phyloP scores from a whole-genome alignment of 2,888 invertebrate genomes.

The Prosapia bicincta region DNA sequence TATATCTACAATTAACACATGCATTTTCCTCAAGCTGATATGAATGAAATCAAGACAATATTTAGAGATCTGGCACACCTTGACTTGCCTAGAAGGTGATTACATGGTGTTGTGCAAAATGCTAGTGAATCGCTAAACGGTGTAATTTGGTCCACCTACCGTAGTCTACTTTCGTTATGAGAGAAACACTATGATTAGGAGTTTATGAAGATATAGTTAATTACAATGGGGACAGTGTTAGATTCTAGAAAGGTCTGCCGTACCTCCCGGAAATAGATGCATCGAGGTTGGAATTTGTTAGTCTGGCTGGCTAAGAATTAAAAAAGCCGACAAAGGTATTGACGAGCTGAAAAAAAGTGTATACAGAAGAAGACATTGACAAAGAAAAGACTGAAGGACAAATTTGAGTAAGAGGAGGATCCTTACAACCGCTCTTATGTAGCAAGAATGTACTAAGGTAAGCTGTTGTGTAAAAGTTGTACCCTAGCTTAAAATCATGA shows the following conservation, averaged over 20 bases:
- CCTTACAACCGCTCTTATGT: not conserved
- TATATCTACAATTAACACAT: not conserved
- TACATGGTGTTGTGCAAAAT: constrained; percentile 7
- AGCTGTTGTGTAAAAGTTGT: too few relatives aligned
- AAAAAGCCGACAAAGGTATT: too few relatives aligned
- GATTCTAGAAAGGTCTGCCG: not conserved
- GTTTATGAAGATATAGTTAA: not conserved
- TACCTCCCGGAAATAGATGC: too few relatives aligned
- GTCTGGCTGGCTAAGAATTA: too few relatives aligned
- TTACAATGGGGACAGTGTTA: not conserved
- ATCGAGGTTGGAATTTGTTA: too few relatives aligned
- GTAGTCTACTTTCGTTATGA: constrained; percentile 1
- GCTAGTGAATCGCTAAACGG: constrained; percentile 5
- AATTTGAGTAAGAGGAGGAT: not conserved
- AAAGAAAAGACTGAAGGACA: not conserved
- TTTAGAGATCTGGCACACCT: not conserved
- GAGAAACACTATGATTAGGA: not conserved
- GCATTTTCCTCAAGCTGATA: not conserved
- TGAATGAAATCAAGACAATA: not conserved
- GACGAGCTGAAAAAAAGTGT: not conserved
- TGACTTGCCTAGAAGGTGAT: not conserved
- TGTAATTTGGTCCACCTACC: constrained; percentile 10
- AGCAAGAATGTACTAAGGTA: too few relatives aligned
- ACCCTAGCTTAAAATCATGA: too few relatives aligned
- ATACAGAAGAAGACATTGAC: not conserved